phyloP scores from a whole-genome alignment of 2,113 vertebrate species.

The Myiopsitta monachus region DNA sequence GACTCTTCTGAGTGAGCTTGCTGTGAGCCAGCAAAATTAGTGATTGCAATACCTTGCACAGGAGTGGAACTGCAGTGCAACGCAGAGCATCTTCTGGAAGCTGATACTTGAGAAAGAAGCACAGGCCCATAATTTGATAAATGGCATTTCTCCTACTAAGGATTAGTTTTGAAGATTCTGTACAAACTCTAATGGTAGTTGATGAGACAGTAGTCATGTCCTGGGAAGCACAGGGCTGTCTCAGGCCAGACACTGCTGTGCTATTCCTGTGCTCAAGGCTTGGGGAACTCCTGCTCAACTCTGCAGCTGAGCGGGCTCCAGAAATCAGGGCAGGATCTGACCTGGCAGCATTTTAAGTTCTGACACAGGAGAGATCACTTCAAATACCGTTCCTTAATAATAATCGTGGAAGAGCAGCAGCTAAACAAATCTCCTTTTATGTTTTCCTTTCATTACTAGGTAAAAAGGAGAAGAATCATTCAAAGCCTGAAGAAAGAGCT shows the following conservation, averaged over 20 bases:
- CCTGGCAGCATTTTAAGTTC: background rate
- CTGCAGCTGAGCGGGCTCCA: background rate
- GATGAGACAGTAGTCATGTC: background rate
- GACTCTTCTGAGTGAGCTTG: fast-evolving
- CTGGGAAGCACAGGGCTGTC: background rate
- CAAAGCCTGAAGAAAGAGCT: conserved; percentile 53
- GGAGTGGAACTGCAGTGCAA: background rate
- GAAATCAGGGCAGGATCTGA: background rate
- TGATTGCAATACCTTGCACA: background rate
- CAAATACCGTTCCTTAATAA: background rate
- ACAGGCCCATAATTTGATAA: background rate
- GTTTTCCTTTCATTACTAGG: conserved; percentile 21
- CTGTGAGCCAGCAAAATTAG: background rate
- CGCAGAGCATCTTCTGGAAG: background rate
- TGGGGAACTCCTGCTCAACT: background rate
- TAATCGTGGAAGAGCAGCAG: background rate
- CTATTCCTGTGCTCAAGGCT: background rate
- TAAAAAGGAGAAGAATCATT: conserved; percentile 33
- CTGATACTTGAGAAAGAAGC: background rate
- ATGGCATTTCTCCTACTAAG: background rate
- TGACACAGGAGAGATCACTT: background rate
- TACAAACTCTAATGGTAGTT: background rate
- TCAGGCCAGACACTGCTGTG: background rate
- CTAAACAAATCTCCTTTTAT: background rate
- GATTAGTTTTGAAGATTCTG: background rate